Conservation (phyloP, 2,888 invertebrate genomes). For the Harpalus rufipes region DNA sequence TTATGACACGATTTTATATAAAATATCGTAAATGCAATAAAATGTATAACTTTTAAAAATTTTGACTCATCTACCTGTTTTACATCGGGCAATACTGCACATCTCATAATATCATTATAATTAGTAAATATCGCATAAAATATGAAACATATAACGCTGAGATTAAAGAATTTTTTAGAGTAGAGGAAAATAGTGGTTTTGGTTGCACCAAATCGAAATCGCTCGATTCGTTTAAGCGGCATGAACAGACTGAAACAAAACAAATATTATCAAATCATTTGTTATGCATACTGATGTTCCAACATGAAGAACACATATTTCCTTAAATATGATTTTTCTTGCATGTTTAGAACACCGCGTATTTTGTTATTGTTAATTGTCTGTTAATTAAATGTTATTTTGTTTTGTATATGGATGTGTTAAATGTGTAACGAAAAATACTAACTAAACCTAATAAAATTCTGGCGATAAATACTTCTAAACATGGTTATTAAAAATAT, state of each 20-base stretch:
- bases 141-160: slow-evolving; percentile 64
- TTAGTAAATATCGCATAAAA: slow-evolving; percentile 63
- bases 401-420: slow-evolving; percentile 5
- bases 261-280: slow-evolving; percentile 59
- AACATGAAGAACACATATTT: neutral
- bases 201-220: slow-evolving; percentile 51
- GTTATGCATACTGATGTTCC: slow-evolving; percentile 30
- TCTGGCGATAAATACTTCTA: neutral
- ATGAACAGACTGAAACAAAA: slow-evolving; percentile 73
- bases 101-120: slow-evolving; percentile 52
- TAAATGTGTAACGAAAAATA: slow-evolving; percentile 12
- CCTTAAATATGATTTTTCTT: neutral
- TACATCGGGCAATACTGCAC: slow-evolving; percentile 47
- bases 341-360: neutral
- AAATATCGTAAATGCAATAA: slow-evolving; percentile 36
- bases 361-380: neutral
- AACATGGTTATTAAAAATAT: slow-evolving; percentile 19
- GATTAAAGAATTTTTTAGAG: slow-evolving; percentile 56
- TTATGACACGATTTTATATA: slow-evolving; percentile 18
- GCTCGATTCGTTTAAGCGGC: slow-evolving; percentile 70
- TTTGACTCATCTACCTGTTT: slow-evolving; percentile 60
- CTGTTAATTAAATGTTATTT: neutral
- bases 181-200: slow-evolving; percentile 51
- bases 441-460: slow-evolving; percentile 4
- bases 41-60: slow-evolving; percentile 33